phyloP scores from a whole-genome alignment of 2,113 vertebrate species.

The Pterocles burchelli region DNA sequence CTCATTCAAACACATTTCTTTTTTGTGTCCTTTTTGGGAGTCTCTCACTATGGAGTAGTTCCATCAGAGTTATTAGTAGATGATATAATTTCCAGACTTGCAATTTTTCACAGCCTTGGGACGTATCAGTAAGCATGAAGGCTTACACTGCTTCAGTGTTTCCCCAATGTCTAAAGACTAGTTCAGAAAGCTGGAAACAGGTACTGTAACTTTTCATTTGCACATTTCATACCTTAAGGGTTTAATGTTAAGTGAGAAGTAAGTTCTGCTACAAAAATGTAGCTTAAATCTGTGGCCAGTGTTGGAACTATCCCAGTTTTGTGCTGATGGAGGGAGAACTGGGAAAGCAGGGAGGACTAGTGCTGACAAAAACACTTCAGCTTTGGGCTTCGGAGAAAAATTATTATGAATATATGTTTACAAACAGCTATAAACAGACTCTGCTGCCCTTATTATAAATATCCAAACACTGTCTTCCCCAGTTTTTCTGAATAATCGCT shows the following conservation, averaged over 20 bases:
- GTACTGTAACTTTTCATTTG: background rate
- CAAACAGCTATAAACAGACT: slow-evolving; percentile 33
- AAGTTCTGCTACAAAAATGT: background rate
- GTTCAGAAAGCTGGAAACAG: background rate
- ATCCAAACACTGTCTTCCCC: background rate
- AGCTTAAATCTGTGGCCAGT: background rate
- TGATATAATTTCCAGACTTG: background rate
- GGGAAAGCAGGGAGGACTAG: background rate
- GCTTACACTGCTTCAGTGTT: background rate
- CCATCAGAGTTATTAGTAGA: background rate
- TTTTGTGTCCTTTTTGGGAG: background rate
- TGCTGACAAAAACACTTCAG: slow-evolving; percentile 29
- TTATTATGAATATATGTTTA: slow-evolving; percentile 13
- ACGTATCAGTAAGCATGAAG: background rate
- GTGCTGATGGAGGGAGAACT: background rate
- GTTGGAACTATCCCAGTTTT: background rate
- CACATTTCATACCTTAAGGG: background rate
- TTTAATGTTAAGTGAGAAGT: background rate
- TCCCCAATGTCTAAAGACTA: background rate
- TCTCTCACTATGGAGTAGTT: background rate
- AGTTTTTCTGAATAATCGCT: slow-evolving; percentile 16
- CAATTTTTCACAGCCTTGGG: background rate
- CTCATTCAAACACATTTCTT: background rate
- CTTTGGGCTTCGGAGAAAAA: slow-evolving; percentile 31
- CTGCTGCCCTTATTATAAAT: slow-evolving; percentile 30